These are phyloP conservation scores for Patella caerulea DNA, from an alignment of 2,888 invertebrate genomes.

Conservation along the genomic window DNA sequence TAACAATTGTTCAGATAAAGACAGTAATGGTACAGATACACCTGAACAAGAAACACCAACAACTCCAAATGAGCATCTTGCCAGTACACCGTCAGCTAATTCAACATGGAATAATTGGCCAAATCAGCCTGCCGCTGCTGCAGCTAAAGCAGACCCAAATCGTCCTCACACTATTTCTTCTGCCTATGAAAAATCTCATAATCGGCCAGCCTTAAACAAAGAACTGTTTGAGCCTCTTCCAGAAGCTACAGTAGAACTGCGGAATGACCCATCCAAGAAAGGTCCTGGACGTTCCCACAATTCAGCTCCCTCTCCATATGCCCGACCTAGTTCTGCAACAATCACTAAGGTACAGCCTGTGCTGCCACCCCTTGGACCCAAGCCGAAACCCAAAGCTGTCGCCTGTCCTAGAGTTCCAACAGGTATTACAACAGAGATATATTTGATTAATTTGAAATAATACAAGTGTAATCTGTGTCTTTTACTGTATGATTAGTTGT, in stretches of 20 bases:
- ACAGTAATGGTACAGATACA: conserved; percentile 46
- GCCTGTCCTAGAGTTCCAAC: conserved; percentile 58
- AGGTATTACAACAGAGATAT: conserved; percentile 31
- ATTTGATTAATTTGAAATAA: no score
- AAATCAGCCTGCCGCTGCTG: conserved; percentile 48
- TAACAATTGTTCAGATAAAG: conserved; percentile 27
- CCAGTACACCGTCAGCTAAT: conserved; percentile 69
- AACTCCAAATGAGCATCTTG: conserved; percentile 74
- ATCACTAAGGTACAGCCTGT: conserved; percentile 66
- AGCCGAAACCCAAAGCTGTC: conserved; percentile 61
- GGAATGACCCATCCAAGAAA: conserved; percentile 43
- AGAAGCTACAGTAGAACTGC: conserved; percentile 41
- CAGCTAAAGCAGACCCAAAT: conserved; percentile 73
- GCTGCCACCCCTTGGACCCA: conserved; percentile 64
- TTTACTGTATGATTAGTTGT: no score
- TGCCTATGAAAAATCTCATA: conserved; percentile 85
- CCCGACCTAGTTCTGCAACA: conserved; percentile 54
- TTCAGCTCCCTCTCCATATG: conserved; percentile 40
- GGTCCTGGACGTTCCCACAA: conserved; percentile 20
- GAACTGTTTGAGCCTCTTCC: conserved; percentile 90
- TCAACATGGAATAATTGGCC: conserved; percentile 70
- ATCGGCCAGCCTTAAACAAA: conserved; percentile 86
- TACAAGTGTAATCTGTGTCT: no score
- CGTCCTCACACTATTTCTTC: conserved; percentile 95
- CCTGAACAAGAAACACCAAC: conserved; percentile 69